Evolutionary conservation across 2,888 invertebrate species (phyloP).

Genomic region (Achlya flavicornis): DNA sequence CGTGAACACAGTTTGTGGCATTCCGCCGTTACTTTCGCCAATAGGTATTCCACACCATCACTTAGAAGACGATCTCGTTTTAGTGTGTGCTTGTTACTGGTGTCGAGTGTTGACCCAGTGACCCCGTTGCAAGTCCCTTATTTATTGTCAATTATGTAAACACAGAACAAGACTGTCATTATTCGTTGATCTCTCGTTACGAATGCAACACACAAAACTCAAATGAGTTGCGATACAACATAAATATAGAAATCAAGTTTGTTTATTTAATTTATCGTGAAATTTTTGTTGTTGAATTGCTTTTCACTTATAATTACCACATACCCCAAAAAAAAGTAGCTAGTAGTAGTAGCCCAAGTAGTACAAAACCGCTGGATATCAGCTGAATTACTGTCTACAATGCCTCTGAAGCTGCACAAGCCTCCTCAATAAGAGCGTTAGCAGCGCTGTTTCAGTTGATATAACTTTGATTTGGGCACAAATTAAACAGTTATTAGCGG

Average conservation of each 20-base stretch:
- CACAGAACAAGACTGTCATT: conserved; percentile 19
- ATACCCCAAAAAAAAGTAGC: too few species aligned
- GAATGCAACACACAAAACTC: background rate
- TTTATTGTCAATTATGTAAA: conserved; percentile 43
- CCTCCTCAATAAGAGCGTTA: too few species aligned
- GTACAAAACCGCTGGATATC: too few species aligned
- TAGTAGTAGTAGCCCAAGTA: too few species aligned
- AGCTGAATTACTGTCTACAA: too few species aligned
- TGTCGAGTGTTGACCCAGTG: conserved; percentile 48
- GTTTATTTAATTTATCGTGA: too few species aligned
- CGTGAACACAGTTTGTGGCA: conserved; percentile 75
- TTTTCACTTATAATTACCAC: too few species aligned
- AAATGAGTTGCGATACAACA: background rate
- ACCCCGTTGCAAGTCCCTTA: conserved; percentile 45
- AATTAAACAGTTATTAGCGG: too few species aligned
- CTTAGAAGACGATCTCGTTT: conserved; percentile 60
- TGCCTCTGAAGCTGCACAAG: too few species aligned
- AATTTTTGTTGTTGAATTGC: too few species aligned
- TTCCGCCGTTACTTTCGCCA: conserved; percentile 77
- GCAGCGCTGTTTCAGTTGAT: too few species aligned
- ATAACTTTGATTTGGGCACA: too few species aligned
- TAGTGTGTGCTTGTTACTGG: conserved; percentile 43
- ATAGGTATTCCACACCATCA: conserved; percentile 36
- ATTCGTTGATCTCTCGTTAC: background rate
- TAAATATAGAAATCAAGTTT: background rate